phyloP scores from a whole-genome alignment of 2,113 vertebrate species.

The Acrocephalus arundinaceus region DNA sequence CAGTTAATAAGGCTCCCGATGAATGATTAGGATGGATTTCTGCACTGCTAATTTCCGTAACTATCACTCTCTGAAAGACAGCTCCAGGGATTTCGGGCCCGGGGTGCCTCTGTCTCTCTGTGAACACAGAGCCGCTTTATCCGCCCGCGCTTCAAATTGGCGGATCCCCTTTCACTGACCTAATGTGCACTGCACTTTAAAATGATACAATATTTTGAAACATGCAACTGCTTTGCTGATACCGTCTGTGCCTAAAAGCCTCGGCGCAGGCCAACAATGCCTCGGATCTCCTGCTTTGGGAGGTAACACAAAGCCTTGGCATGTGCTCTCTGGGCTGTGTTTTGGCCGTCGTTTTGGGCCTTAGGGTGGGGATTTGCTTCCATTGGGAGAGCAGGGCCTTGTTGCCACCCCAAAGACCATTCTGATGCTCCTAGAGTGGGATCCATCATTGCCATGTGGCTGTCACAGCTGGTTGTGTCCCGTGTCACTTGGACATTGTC shows the following conservation, averaged over 20 bases:
- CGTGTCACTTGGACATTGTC: too few species aligned
- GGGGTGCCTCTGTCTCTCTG: constrained; percentile 80
- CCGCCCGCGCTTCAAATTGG: constrained; percentile 44
- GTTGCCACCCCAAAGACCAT: rapidly evolving
- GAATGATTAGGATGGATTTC: constrained; percentile 95
- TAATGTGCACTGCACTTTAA: constrained; percentile 49
- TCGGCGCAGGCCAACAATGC: background rate
- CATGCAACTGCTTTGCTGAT: constrained; percentile 34
- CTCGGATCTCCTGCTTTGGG: background rate
- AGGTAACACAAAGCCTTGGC: constrained; percentile 24
- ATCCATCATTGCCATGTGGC: background rate
- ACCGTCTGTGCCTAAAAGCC: constrained; percentile 55
- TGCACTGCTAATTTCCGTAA: constrained; percentile 98
- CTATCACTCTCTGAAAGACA: constrained; percentile 98
- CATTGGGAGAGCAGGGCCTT: rapidly evolving
- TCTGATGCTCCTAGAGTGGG: rapidly evolving
- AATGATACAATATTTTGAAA: constrained; percentile 62
- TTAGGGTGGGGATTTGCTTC: background rate
- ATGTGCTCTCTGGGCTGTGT: background rate
- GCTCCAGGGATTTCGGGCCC: constrained; percentile 84
- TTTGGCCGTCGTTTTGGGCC: background rate
- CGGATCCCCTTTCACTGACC: constrained; percentile 75
- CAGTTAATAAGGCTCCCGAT: constrained; percentile 92
- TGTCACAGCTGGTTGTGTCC: background rate
- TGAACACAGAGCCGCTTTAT: constrained; percentile 93